Evolutionary conservation across 2,113 vertebrate genomes (phyloP).

Genomic region (Lophius piscatorius): DNA sequence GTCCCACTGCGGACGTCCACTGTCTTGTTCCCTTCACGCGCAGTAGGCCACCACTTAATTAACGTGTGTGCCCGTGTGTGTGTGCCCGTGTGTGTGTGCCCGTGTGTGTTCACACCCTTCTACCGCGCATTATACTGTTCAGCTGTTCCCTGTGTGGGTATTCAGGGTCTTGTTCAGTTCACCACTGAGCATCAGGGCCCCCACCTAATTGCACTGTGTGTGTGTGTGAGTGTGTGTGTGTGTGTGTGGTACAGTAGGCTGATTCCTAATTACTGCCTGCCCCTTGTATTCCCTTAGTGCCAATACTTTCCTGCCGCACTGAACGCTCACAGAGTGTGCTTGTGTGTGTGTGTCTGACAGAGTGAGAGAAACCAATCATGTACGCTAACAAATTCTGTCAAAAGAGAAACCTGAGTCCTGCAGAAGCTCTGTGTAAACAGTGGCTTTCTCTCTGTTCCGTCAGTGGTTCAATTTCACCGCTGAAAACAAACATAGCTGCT

Average conservation of each 20-base stretch:
- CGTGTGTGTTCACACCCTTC: slow-evolving; percentile 33
- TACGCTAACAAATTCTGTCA: slow-evolving; percentile 51
- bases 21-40: slow-evolving; percentile 54
- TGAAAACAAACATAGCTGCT: too few relatives aligned
- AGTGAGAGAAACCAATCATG: slow-evolving; percentile 79
- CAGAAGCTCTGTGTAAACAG: too few relatives aligned
- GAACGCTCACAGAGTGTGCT: slow-evolving; percentile 38
- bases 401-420: slow-evolving; percentile 33
- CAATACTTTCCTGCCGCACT: slow-evolving; percentile 95
- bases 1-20: slow-evolving; percentile 54
- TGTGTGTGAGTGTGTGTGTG: slow-evolving; percentile 38
- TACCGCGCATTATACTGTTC: slow-evolving; percentile 48
- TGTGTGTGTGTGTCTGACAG: slow-evolving; percentile 23
- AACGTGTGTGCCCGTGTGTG: slow-evolving; percentile 34
- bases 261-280: slow-evolving; percentile 98
- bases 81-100: slow-evolving; percentile 38
- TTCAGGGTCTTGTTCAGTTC: slow-evolving; percentile 69
- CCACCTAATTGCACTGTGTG: slow-evolving; percentile 66
- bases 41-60: slow-evolving; percentile 64
- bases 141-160: slow-evolving; percentile 55
- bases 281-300: slow-evolving; percentile 92
- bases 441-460: too few relatives aligned
- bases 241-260: slow-evolving; percentile 88
- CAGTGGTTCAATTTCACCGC: too few relatives aligned
- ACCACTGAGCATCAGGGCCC: slow-evolving; percentile 58